phyloP scores from a whole-genome alignment of 2,797 vertebrate species.

The Hoplostethus mediterraneus region DNA sequence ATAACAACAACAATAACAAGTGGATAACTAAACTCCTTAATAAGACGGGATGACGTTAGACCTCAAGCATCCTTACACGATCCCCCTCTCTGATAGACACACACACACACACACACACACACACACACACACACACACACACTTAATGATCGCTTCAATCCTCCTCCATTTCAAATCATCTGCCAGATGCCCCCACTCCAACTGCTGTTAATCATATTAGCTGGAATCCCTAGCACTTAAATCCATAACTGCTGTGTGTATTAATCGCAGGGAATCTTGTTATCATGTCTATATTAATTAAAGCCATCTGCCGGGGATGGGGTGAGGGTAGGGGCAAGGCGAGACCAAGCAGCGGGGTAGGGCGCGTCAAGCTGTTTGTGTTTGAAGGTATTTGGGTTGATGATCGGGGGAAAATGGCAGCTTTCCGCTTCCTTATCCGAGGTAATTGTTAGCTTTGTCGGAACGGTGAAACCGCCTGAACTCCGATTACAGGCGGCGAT shows the following conservation, averaged over 20 bases:
- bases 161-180: slow-evolving; percentile 69
- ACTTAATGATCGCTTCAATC: slow-evolving; percentile 49
- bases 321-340: slow-evolving; percentile 51
- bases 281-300: slow-evolving; percentile 86
- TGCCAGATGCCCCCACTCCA: slow-evolving; percentile 77
- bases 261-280: slow-evolving; percentile 86
- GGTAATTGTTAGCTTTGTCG: slow-evolving; percentile 39
- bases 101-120: slow-evolving; percentile 16
- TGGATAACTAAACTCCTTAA: slow-evolving; percentile 59
- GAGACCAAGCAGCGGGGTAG: slow-evolving; percentile 31
- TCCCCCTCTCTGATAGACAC: slow-evolving; percentile 34
- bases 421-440: slow-evolving; percentile 41
- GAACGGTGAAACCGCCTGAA: slow-evolving; percentile 29
- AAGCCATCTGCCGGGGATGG: slow-evolving; percentile 82
- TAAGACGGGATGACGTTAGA: slow-evolving; percentile 41
- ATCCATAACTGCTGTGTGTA: slow-evolving; percentile 85
- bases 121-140: slow-evolving; percentile 17
- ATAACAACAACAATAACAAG: slow-evolving; percentile 58
- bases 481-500: slow-evolving; percentile 43
- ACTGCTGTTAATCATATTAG: slow-evolving; percentile 85
- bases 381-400: slow-evolving; percentile 51
- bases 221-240: slow-evolving; percentile 83
- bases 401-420: slow-evolving; percentile 38
- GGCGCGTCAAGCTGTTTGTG: slow-evolving; percentile 39
- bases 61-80: slow-evolving; percentile 45